Evolutionary conservation across 2,113 vertebrate species (phyloP).

Genomic region (Corythaeola cristata): DNA sequence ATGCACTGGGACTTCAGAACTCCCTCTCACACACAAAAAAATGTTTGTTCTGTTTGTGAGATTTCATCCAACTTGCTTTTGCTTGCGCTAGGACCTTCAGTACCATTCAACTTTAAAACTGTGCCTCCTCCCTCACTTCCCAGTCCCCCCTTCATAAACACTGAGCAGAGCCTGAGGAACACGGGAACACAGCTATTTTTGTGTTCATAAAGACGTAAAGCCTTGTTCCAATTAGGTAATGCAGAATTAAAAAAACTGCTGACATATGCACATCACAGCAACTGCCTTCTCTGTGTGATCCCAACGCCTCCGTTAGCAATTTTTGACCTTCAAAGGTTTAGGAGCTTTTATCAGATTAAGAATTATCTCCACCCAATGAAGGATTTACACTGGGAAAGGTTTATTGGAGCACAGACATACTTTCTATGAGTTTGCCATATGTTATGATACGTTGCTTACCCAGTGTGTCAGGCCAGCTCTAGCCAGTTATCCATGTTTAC

Average conservation of each 20-base stretch:
- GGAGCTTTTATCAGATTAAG: background rate
- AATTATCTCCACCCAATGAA: background rate
- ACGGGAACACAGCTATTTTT: background rate
- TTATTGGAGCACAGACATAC: background rate
- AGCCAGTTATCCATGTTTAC: background rate
- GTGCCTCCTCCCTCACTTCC: background rate
- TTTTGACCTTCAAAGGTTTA: constrained; percentile 2
- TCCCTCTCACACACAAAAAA: background rate
- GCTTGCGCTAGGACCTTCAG: background rate
- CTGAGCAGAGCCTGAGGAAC: background rate
- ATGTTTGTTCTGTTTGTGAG: background rate
- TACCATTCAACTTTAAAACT: background rate
- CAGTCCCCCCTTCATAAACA: background rate
- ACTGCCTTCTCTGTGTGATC: background rate
- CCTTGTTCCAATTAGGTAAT: background rate
- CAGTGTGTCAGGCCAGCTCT: background rate
- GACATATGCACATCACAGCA: background rate
- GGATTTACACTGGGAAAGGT: background rate
- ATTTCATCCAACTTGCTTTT: background rate
- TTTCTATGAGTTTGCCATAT: background rate
- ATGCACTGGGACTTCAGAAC: background rate
- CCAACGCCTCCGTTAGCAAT: background rate
- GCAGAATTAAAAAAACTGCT: background rate
- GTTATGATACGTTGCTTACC: background rate
- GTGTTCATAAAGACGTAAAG: background rate